Base-by-base conservation (phyloP, 2,797 vertebrate genomes). In the Psittacula echo region DNA sequence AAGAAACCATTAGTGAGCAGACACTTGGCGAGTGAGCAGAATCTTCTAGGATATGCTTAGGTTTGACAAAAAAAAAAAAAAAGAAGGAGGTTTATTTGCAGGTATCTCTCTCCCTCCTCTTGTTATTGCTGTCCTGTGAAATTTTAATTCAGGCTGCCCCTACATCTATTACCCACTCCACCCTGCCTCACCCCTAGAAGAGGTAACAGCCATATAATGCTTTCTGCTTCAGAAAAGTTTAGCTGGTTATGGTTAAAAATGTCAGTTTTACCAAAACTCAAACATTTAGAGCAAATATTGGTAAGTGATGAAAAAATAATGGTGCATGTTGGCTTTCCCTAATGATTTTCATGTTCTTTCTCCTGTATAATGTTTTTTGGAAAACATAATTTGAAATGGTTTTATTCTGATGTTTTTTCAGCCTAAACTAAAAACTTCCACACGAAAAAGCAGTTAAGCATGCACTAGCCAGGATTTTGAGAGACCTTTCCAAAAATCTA, bases 121-220 rank as follows among this genome's bases (percentile, higher is more conserved):
- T 74, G 1, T 65, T 81, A 61, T 4, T 70, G 7, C 4, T 80
- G 3, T 64, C 26, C 19, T 16, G 13, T 27, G 10, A 87, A 64
- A 51, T 44, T 54, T 70, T 73, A 73, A 37, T 74, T 85, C 30
- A 7, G 4, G 4, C 61, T 64, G 10, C 18, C 80, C 7, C 37
- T 62, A 18, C 2, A 1, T 12, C 12, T 37, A 1, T 62, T 47
- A 42, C 6, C 1, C 1, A n/a, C 4, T 75, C 19, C 23, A 68
- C 2, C 6, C 5, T 6, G 53, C 8, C 44, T 79, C 39, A 62
- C 13, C 2, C 3, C 15, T 32, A 64, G 8, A 80, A 24, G 14
- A 62, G 34, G 3, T 47, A 37, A 41, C 48, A 32, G 42, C 10
- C 15, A 32, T 12, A 21, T 64, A 64, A 22, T 50, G 14, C 15